Base-by-base conservation (phyloP, 2,797 vertebrate species). In the Psittacula derbiana region DNA sequence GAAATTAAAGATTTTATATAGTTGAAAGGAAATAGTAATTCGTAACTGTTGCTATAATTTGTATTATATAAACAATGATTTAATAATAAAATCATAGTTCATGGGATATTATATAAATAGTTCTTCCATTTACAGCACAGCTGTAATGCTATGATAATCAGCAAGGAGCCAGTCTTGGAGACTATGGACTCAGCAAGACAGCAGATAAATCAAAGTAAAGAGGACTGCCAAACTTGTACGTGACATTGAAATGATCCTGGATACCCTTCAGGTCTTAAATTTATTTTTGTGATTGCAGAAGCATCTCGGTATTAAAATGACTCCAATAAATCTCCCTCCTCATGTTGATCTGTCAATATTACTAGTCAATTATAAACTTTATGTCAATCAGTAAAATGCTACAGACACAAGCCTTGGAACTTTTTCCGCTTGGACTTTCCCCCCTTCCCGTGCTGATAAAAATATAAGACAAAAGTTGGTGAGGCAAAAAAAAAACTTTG, bases 171-270 rank as follows among this genome's bases (percentile, higher is more conserved):
- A 78, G 69, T 78, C 80, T 84, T 84, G 73, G 46, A 91, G 50
- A 71, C 89, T 88, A 47, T 44, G 40, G 62, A 67, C 76, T 90
- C 83, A 88, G 91, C 62, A 92, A 66, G 80, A 94, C 73, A 84
- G 47, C 31, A 92, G 94, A 95, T 89, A 97, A 97, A 94, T 82
- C 78, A 95, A 86, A 92, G 69, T 43, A 81, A 90, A 75, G 49
- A 96, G 24, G n/a, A 55, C 52, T 96, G 84, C 74, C 93, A 97
- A 85, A 86, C 62, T 93, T 61, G 50, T 58, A 83, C 11, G 7
- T 91, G 75, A 92, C 87, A 88, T 38, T 93, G 82, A 97, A 97
- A 92, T 86, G 66, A 81, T 82, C 81, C 91, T 88, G 81, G 84
- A 86, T 74, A 79, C 61, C 33, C 88, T 96, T 94, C 53, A 82